Evolutionary conservation across 2,113 vertebrate species (phyloP).

Genomic region (Chaetodon trifascialis): DNA sequence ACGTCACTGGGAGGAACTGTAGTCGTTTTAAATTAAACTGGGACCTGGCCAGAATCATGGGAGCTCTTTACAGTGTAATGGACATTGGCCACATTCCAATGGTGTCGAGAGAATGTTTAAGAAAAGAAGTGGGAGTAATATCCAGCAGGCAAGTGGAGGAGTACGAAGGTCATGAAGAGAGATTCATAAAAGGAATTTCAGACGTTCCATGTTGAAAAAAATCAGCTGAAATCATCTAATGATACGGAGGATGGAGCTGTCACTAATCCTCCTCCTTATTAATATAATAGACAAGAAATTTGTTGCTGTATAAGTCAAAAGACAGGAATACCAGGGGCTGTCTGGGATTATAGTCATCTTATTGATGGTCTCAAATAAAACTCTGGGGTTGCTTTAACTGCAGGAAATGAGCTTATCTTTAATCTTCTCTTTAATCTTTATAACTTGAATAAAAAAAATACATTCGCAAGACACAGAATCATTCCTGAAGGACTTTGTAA

Average conservation of each 20-base stretch:
- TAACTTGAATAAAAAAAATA: slow-evolving; percentile 5
- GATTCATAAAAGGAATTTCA: slow-evolving; percentile 9
- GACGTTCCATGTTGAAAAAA: not conserved
- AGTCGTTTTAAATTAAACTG: slow-evolving; percentile 16
- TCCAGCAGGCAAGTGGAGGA: not conserved
- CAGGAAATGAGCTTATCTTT: slow-evolving; percentile 22
- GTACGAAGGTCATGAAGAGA: slow-evolving; percentile 11
- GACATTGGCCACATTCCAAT: not conserved
- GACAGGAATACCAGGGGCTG: not conserved
- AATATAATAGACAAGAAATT: not conserved
- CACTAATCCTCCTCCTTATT: not conserved
- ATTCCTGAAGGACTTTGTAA: slow-evolving; percentile 18
- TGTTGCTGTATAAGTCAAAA: slow-evolving; percentile 10
- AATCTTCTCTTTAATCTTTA: slow-evolving; percentile 33
- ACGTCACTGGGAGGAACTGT: not conserved
- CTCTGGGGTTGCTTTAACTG: slow-evolving; percentile 7
- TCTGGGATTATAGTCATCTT: not conserved
- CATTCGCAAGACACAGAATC: slow-evolving; percentile 4
- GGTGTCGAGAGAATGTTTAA: not conserved
- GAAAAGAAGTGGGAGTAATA: slow-evolving; percentile 4
- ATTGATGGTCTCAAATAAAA: slow-evolving; percentile 37
- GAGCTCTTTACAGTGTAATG: slow-evolving; percentile 25
- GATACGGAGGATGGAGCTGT: not conserved
- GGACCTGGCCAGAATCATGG: not conserved
- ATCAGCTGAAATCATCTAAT: slow-evolving; percentile 10